Base-by-base conservation (phyloP, 1,140 invertebrate genomes). In the Ostrea edulis region DNA sequence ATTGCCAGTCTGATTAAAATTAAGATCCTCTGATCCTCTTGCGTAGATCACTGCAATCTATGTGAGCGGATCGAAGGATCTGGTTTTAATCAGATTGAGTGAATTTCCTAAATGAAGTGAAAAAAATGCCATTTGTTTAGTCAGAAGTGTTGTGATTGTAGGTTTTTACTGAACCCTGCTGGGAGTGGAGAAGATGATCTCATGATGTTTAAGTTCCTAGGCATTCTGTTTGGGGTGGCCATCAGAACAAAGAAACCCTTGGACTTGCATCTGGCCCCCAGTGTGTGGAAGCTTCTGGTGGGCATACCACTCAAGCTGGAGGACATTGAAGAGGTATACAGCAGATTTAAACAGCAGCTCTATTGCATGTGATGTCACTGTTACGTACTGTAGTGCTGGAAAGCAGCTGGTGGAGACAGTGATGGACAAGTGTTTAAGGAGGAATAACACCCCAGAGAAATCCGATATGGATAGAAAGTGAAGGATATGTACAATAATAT, bases 181-280 rank as follows among this genome's bases (percentile, higher is more conserved):
- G 92, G 97, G 58, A 95, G 92, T n/a, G 94, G 95, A 9, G 91
- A 95, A 20, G 95, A 96, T 82, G 95, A 96, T 90, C 90, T 96
- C 14, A 89, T 92, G 0, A 96, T 96, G 95, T 97, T 96, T 90
- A 96, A 92, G 86, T 95, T 95, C 93, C 86, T 95, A 96, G 97
- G 98, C 88, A 97, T 99, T 14, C 94, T 99, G 82, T 98, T 99
- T 97, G 98, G 98, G 17, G 98, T 99, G 86, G 98, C 98, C 0
- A 98, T 99, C 68, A 96, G 98, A 92, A 99, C 98, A 0, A 98
- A 98, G 12, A 98, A 98, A 90, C 98, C 98, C 0, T 95, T 99
- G 25, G 96, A 96, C 55, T 93, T 97, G 52, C 96, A 96, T 51
- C 93, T 97, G 44, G 96, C 96, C 7, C 96, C 96, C 0, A 93